Evolutionary conservation across 2,113 vertebrate species (phyloP).

Genomic region (Saccopteryx leptura): DNA sequence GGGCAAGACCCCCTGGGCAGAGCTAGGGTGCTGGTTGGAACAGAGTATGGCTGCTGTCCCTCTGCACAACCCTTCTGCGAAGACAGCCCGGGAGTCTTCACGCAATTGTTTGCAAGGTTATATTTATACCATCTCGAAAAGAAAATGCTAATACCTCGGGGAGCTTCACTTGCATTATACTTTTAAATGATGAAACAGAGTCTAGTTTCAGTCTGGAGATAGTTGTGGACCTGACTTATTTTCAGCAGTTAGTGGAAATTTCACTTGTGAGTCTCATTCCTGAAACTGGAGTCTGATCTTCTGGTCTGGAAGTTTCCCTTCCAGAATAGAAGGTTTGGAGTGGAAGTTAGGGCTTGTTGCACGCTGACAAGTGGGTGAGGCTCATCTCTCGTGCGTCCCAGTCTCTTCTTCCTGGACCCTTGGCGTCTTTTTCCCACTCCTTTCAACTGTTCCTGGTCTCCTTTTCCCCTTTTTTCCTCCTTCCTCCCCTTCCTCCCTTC

Average conservation of each 20-base stretch:
- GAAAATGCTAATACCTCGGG: background rate
- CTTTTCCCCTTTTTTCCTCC: no score
- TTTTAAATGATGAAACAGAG: background rate
- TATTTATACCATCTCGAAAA: background rate
- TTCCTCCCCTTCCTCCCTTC: no score
- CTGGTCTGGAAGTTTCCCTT: constrained; percentile 13
- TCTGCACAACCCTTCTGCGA: background rate
- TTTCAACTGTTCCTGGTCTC: background rate
- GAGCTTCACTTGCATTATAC: background rate
- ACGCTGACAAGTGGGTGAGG: background rate
- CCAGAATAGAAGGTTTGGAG: background rate
- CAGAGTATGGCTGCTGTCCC: fast-evolving
- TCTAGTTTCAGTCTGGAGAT: constrained; percentile 18
- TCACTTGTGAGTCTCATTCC: constrained; percentile 23
- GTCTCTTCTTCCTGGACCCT: background rate
- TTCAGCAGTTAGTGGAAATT: background rate
- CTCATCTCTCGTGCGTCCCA: background rate
- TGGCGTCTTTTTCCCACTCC: fast-evolving
- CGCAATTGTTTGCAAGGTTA: background rate
- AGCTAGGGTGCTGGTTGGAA: no score
- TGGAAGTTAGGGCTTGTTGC: background rate
- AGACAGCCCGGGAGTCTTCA: background rate
- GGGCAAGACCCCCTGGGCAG: no score
- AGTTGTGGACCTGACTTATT: background rate
- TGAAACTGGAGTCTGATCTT: background rate